Percentiles rank a stretch among this genome's conserved stretches.
Conservation (phyloP, 2,888 invertebrate species). For the Drosophila differens region DNA sequence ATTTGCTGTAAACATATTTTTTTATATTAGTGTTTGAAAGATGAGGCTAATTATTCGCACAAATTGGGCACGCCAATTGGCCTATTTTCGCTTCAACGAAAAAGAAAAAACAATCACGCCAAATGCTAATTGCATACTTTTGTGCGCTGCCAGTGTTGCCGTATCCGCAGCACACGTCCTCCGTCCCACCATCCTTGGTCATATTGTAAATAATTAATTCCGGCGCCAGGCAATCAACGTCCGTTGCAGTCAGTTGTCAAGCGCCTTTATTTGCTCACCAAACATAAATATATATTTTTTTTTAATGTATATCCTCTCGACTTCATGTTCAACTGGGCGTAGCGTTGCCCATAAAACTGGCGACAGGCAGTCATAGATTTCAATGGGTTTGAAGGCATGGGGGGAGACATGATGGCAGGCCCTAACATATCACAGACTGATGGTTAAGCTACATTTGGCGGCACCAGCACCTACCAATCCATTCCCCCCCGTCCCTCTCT, state of each 20-base stretch:
- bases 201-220: constrained; percentile 73
- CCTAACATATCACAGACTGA: constrained; percentile 34
- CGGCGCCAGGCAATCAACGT: constrained; percentile 68
- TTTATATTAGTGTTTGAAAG: neutral
- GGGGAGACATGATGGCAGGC: constrained; percentile 1
- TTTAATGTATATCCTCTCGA: constrained; percentile 7
- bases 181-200: neutral
- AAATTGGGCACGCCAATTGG: constrained; percentile 30
- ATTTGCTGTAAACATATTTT: neutral
- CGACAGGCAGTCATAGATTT: constrained; percentile 69
- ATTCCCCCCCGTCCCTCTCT: neutral
- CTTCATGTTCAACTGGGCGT: constrained; percentile 57
- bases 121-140: constrained; percentile 73
- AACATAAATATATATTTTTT: neutral
- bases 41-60: constrained; percentile 31
- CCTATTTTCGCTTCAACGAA: constrained; percentile 6
- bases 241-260: constrained; percentile 73
- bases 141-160: constrained; percentile 48
- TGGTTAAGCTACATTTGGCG: constrained; percentile 68
- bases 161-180: constrained; percentile 5
- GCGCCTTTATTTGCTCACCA: constrained; percentile 53
- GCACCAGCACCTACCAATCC: neutral
- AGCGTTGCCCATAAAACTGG: constrained; percentile 54
- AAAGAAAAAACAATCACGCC: constrained; percentile 47
- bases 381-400: neutral